Evolutionary conservation across 1,140 invertebrate species (phyloP), one percentile per base, ranked within the genome.

Genomic region (Drosophila orena): DNA sequence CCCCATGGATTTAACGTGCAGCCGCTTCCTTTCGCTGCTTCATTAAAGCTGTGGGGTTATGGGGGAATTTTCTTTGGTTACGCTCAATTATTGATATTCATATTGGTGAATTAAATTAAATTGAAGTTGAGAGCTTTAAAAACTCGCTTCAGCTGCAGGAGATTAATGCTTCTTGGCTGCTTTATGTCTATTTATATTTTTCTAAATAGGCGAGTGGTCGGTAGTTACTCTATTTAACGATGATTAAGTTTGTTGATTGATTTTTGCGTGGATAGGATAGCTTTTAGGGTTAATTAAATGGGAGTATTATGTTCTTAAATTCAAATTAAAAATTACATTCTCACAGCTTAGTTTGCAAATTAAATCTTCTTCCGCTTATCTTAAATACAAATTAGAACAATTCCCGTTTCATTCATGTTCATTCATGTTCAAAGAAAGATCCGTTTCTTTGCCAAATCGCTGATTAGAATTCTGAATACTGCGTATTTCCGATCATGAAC

Each of bases 41-140:
- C 56, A 60, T 60, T 55, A 62, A n/a, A 65, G 59, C 64, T 52
- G 17, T 34, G 52, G 7, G 30, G 2, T 30, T 14, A 4, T 14
- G 37, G 17, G 66, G 62, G n/a, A 37, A 30, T 34, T 47, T 40
- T 47, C 22, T 69, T 66, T 37, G 38, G 66, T 15, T 46, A 22
- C 10, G 62, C 62, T 47, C 64, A 70, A 70, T 69, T 70, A 70
- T 70, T 69, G 66, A 70, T 70, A 70, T 70, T 70, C 66, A 70
- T 57, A 70, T 70, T 56, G 64, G 35, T 70, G 34, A 56, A 69
- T 69, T 70, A 69, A 69, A 69, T 70, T 70, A 70, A 70, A 69
- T 70, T 53, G 64, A 10, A 56, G 43, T 15, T 42, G 65, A 44
- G 14, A n/a, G 37, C 38, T 62, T 24, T 42, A 17, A 50, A 40